Evolutionary conservation across 1,140 invertebrate genomes (phyloP).

Genomic region (Manduca sexta): DNA sequence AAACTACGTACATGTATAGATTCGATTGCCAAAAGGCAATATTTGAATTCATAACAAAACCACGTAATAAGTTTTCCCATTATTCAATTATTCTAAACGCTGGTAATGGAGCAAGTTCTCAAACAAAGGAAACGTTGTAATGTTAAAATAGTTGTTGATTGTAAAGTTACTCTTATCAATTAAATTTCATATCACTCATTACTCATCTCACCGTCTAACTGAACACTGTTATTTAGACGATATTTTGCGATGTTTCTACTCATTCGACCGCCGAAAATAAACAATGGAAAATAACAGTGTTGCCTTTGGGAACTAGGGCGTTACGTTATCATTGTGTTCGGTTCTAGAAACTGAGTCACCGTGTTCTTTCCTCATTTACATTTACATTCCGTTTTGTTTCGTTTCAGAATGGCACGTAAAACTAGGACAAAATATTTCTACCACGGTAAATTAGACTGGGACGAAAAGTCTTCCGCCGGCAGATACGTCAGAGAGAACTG

Average conservation of each 20-base stretch:
- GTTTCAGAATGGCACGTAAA: slow-evolving; percentile 92
- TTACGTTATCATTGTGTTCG: not conserved
- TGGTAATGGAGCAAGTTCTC: too few relatives aligned
- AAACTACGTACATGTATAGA: too few relatives aligned
- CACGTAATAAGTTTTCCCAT: too few relatives aligned
- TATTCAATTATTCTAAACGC: too few relatives aligned
- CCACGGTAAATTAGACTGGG: slow-evolving; percentile 95
- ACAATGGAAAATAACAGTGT: slow-evolving; percentile 1
- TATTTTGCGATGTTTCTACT: not conserved
- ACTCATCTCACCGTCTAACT: not conserved
- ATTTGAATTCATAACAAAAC: too few relatives aligned
- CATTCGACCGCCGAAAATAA: not conserved
- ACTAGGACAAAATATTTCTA: slow-evolving; percentile 98
- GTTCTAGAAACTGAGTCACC: not conserved
- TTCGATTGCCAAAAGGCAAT: too few relatives aligned
- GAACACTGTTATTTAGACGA: not conserved
- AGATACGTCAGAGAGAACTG: slow-evolving; percentile 98
- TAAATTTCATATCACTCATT: too few relatives aligned
- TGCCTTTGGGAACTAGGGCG: not conserved
- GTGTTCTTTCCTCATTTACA: not conserved
- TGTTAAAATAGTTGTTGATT: too few relatives aligned
- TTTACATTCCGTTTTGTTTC: slow-evolving; percentile 6
- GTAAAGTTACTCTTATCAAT: too few relatives aligned
- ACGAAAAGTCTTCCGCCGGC: slow-evolving; percentile 95
- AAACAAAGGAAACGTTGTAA: too few relatives aligned